Percentiles rank a stretch among this genome's conserved stretches.
Evolutionary conservation across 2,113 vertebrate species (phyloP).

Genomic region (Andinoacara biseriatus): DNA sequence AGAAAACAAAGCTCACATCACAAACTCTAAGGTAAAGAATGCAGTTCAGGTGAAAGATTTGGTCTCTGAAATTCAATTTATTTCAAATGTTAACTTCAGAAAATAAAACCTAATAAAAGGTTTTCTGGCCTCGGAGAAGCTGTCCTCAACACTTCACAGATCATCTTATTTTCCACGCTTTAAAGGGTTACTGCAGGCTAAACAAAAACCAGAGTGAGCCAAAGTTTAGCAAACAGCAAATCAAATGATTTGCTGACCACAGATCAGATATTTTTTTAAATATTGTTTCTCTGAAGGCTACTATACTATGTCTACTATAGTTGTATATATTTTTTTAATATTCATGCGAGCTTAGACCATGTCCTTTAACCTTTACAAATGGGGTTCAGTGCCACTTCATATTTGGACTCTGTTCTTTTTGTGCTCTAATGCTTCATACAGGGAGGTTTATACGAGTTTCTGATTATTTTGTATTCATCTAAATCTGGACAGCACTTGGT

Average conservation of each 20-base stretch:
- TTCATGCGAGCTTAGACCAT: not conserved
- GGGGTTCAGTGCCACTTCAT: not conserved
- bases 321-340: not conserved
- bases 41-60: too few species aligned
- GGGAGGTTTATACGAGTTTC: not conserved
- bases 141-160: conserved; percentile 8
- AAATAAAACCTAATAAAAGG: too few species aligned
- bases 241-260: not conserved
- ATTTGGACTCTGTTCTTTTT: not conserved
- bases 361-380: not conserved
- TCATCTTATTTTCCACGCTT: conserved; percentile 12
- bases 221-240: not conserved
- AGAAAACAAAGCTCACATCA: not conserved
- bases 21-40: not conserved
- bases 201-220: conserved; percentile 23
- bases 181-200: conserved; percentile 57
- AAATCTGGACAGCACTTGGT: not conserved
- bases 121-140: conserved; percentile 11
- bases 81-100: too few species aligned
- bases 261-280: too few species aligned
- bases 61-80: too few species aligned
- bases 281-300: not conserved
- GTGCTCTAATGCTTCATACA: not conserved
- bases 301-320: not conserved
- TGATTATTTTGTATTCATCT: not conserved